Conservation (phyloP, 1,140 invertebrate genomes). For the Mizuhopecten yessoensis region DNA sequence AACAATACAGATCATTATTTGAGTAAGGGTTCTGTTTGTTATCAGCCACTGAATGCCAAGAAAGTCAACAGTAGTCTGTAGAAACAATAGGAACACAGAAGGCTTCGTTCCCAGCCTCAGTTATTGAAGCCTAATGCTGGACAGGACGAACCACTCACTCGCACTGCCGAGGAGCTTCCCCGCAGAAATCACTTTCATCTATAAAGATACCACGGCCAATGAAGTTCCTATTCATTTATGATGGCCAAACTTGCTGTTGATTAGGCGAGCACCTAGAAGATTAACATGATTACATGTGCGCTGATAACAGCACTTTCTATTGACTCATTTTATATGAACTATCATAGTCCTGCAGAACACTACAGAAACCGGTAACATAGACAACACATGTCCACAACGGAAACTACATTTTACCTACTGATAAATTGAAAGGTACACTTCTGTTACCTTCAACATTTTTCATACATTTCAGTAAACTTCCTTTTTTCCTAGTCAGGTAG, state of each 20-base stretch:
- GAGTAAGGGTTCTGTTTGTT: constrained; percentile 24
- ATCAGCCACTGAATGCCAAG: constrained; percentile 32
- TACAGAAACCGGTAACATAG: no score
- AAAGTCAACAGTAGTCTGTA: constrained; percentile 11
- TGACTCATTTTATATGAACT: no score
- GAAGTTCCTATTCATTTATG: constrained; percentile 28
- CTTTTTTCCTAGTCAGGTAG: no score
- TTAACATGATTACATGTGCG: neutral
- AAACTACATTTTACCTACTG: no score
- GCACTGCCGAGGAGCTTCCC: neutral
- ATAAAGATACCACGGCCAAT: neutral
- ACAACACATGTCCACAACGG: no score
- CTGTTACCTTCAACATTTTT: no score
- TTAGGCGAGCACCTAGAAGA: neutral
- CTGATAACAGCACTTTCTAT: neutral
- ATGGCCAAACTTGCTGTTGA: constrained; percentile 14
- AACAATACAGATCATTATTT: constrained; percentile 43
- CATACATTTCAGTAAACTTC: no score
- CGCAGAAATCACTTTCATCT: neutral
- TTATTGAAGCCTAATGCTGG: neutral
- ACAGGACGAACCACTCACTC: neutral
- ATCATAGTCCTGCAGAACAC: no score
- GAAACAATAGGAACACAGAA: constrained; percentile 14
- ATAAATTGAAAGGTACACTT: no score
- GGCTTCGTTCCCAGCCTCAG: constrained; percentile 21